Evolutionary conservation across 1,140 invertebrate genomes (phyloP), one percentile per base, ranked within the genome.

Genomic region (Schlechtendalia chinensis): DNA sequence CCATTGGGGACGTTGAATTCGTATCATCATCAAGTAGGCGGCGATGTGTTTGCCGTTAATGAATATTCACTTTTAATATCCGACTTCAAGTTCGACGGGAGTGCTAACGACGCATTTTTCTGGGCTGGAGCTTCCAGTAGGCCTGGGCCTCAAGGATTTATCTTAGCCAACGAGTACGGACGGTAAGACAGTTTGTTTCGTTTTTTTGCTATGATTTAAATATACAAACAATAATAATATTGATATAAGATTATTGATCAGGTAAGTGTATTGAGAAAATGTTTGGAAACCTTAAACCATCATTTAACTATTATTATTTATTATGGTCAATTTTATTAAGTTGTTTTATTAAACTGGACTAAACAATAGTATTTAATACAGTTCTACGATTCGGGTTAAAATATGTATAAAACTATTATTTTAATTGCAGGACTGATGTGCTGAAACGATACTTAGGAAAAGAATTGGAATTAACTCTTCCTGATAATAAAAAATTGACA

Each of bases 61-160:
- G 91, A 94, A 81, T 93, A 90, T 84, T 96, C 94, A 0, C 87
- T 97, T 39, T 86, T 96, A 1, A 86, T 97, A 59, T 91, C 91
- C 19, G 90, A 91, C 50, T 97, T 97, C 83, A 95, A 91, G 85
- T 97, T 97, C 83, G 95, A 97, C 87, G 96, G 96, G 24, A 93
- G 94, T 74, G 95, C 94, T 12, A 91, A 91, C 32, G 95, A 96
- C 84, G 93, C 94, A 8, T 97, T 95, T 86, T 97, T 97, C 85
- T 96, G 94, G 94, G 92, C 94, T 6, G 96, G 95, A 53, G 90
- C 92, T n/a, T 90, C 92, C 0, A 94, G 93, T 83, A 86, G 93
- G 39, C 94, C 95, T 0, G 94, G 94, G 6, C 93, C 94, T 0
- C 92, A 96, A 84, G 95, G 95, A 8, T 96, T 96, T 84, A 95